These are phyloP conservation scores for Camponotus floridanus DNA, from an alignment of 1,140 invertebrate genomes.

Conservation along the genomic window DNA sequence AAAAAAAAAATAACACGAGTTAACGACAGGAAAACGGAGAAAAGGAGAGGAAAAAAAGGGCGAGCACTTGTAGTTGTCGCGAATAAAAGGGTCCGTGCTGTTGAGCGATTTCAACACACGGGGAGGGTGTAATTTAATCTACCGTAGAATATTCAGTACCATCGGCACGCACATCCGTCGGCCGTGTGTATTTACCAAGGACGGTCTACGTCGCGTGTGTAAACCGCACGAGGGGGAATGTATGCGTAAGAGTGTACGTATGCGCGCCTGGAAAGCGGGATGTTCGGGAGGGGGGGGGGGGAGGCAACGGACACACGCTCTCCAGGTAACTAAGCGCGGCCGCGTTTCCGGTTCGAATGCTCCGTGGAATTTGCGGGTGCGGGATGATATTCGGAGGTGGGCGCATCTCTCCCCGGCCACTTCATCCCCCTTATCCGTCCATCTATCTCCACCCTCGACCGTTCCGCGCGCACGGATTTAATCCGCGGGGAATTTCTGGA, in stretches of 20 bases:
- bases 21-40: neutral
- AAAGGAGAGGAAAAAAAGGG: neutral
- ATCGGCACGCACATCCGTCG: conserved; percentile 32
- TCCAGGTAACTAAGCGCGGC: conserved; percentile 56
- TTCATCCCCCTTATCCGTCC: no score
- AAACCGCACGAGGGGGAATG: neutral
- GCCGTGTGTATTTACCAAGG: neutral
- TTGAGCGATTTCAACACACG: conserved; percentile 22
- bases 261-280: neutral
- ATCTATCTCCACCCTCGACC: conserved; percentile 30
- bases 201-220: neutral
- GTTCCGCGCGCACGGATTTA: conserved; percentile 69
- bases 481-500: conserved; percentile 69
- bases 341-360: conserved; percentile 61
- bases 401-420: neutral
- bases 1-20: neutral
- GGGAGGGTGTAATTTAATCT: conserved; percentile 52
- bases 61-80: neutral
- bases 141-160: conserved; percentile 49
- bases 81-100: conserved; percentile 20
- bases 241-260: neutral
- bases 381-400: conserved; percentile 57
- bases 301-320: conserved; percentile 3
- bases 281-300: no score
- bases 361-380: conserved; percentile 56